Percentiles rank a stretch among this genome's conserved stretches.
Conservation (phyloP, 2,113 vertebrate genomes). For the Tupaia chinensis region DNA sequence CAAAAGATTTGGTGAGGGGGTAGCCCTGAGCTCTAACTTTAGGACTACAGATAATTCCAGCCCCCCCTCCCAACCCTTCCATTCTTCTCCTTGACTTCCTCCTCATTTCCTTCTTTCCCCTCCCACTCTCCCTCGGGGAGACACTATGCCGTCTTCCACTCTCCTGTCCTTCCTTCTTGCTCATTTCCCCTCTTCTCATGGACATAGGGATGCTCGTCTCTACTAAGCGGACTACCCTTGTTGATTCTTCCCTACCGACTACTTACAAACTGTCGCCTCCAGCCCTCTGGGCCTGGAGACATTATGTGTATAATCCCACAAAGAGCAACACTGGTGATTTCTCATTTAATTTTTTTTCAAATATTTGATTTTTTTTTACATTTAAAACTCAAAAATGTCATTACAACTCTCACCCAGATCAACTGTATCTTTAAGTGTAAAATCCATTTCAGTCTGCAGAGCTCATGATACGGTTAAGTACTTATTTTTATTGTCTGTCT, state of each 20-base stretch:
- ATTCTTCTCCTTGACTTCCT: background rate
- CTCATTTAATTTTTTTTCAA: constrained; percentile 81
- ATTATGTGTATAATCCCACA: constrained; percentile 6
- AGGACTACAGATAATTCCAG: background rate
- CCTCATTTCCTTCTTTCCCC: too few species aligned
- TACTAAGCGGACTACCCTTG: background rate
- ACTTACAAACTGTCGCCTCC: background rate
- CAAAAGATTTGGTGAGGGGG: background rate
- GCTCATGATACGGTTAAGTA: constrained; percentile 88
- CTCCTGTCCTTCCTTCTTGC: rapidly evolving
- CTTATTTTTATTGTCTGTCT: constrained; percentile 94
- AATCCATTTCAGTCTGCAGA: constrained; percentile 90
- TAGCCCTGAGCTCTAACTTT: background rate
- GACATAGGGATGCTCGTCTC: rapidly evolving
- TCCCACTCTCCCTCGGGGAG: background rate
- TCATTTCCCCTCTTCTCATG: background rate
- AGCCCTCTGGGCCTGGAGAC: background rate
- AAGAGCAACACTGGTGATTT: constrained; percentile 65
- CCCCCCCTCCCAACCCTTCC: rapidly evolving
- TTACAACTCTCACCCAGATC: constrained; percentile 79
- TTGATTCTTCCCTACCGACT: rapidly evolving
- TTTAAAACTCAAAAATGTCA: constrained; percentile 82
- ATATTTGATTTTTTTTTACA: constrained; percentile 76
- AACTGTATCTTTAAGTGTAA: constrained; percentile 88
- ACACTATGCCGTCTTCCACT: rapidly evolving